These are phyloP conservation scores for Tympanoctomys barrerae DNA, from an alignment of 2,797 vertebrate species.

Conservation along the genomic window DNA sequence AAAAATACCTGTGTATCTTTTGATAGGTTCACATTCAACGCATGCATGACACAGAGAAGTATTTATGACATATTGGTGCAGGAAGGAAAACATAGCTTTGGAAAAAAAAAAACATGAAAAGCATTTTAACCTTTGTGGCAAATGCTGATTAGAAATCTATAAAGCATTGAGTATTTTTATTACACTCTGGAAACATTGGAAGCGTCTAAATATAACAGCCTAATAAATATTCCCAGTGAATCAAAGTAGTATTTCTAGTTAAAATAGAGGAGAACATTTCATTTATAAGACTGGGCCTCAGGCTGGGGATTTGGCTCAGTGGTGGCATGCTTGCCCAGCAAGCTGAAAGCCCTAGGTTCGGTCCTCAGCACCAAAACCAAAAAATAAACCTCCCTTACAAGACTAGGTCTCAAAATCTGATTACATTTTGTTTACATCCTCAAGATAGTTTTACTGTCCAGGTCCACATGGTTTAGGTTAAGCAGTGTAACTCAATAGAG, in stretches of 20 bases:
- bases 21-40: neutral
- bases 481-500: neutral
- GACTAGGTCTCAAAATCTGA: constrained; percentile 46
- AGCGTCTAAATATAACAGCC: neutral
- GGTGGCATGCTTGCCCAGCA: too few species aligned
- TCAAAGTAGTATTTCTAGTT: constrained; percentile 66
- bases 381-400: too few species aligned
- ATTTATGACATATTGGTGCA: neutral
- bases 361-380: too few species aligned
- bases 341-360: too few species aligned
- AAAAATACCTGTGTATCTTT: neutral
- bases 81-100: constrained; percentile 11
- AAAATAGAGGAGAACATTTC: constrained; percentile 52
- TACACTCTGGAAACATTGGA: constrained; percentile 32
- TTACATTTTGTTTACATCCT: constrained; percentile 9
- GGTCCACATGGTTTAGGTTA: neutral
- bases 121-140: neutral
- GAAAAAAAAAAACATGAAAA: neutral
- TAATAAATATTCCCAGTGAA: constrained; percentile 75
- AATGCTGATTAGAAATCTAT: neutral
- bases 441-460: constrained; percentile 4
- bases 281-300: constrained; percentile 32
- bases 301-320: too few species aligned
- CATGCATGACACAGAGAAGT: neutral
- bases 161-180: constrained; percentile 54